Base-by-base conservation (phyloP, 2,888 invertebrate species). In the Allacma fusca region DNA sequence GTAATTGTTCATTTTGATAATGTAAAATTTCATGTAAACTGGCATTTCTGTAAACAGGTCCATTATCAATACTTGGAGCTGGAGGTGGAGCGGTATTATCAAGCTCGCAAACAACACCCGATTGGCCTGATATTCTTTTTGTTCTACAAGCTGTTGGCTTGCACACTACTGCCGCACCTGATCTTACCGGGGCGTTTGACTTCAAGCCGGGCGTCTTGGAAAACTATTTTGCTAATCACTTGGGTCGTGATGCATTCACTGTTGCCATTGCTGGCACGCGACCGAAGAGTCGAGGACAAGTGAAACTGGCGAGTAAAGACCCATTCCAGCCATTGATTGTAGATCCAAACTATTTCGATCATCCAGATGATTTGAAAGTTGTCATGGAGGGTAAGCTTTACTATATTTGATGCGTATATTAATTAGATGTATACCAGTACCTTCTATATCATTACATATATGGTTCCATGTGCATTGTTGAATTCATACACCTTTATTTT, bases 91-190 rank as follows among this genome's bases (percentile, higher is more conserved):
- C 59, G 16, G 1, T 68, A 34, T 21, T 77, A 12, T 59, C 57
- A 28, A 40, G 34, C n/a, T 69, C 57, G 0, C 0, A 50, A 69
- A 29, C 24, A 9, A 23, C 29, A 34, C 59, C 64, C 12, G 26
- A 43, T 1, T 83, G 82, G 82, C 83, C 83, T 0, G 82, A 83
- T 68, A 78, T 83, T 34, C 80, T 76, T 23, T 80, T 79, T 26
- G 74, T 80, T 1, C 16, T 73, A 23, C 23, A 40, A 24, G 65
- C n/a, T n/a, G 26, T 24, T 12, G 70, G 69, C 9, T 19, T 76
- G 1, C 59, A 70, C 5, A 29, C 23, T 9, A 40, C 21, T 7
- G 12, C 59, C 21, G 70, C 59, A 19, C 9, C 40, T n/a, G 65
- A 29, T 57, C 50, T 67, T 2, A 23, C 24, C 16, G 65, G 26